These are phyloP conservation scores for Carlito syrichta DNA, from an alignment of 2,113 vertebrate species.

Conservation along the genomic window DNA sequence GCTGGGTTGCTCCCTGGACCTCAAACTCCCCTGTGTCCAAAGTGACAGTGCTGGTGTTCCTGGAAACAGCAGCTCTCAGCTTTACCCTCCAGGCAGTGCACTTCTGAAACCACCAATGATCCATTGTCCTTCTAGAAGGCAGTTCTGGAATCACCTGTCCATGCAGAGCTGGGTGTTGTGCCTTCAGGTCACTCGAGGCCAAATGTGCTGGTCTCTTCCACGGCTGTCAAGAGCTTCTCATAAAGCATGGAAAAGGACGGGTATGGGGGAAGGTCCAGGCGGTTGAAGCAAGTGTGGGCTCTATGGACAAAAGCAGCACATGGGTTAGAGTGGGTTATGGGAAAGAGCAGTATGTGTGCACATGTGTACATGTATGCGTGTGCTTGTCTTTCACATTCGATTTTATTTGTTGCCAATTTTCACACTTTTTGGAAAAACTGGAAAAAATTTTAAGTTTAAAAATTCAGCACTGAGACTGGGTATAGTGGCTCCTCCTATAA, in stretches of 20 bases:
- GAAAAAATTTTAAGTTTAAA: slow-evolving; percentile 19
- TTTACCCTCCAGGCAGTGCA: slow-evolving; percentile 49
- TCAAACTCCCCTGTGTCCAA: slow-evolving; percentile 63
- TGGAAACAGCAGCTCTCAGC: slow-evolving; percentile 50
- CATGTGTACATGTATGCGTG: accelerated
- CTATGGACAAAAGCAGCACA: slow-evolving; percentile 79
- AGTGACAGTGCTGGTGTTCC: slow-evolving; percentile 5
- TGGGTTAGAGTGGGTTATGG: slow-evolving; percentile 27
- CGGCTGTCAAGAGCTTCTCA: slow-evolving; percentile 97
- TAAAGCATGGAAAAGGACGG: slow-evolving; percentile 98
- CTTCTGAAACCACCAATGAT: slow-evolving; percentile 50
- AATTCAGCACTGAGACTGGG: background rate
- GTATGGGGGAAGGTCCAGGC: slow-evolving; percentile 97
- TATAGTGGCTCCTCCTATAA: too few relatives aligned
- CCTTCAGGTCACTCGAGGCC: slow-evolving; percentile 91
- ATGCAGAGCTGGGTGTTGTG: slow-evolving; percentile 46
- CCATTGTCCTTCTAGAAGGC: slow-evolving; percentile 65
- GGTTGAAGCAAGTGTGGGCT: slow-evolving; percentile 99
- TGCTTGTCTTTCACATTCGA: background rate
- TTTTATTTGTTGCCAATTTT: background rate
- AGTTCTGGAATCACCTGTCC: slow-evolving; percentile 50
- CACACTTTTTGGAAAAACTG: background rate
- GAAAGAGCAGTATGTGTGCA: background rate
- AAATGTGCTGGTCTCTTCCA: slow-evolving; percentile 98
- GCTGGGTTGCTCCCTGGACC: slow-evolving; percentile 66